Conservation (phyloP, 2,888 invertebrate species). For the Amaurobius ferox region DNA sequence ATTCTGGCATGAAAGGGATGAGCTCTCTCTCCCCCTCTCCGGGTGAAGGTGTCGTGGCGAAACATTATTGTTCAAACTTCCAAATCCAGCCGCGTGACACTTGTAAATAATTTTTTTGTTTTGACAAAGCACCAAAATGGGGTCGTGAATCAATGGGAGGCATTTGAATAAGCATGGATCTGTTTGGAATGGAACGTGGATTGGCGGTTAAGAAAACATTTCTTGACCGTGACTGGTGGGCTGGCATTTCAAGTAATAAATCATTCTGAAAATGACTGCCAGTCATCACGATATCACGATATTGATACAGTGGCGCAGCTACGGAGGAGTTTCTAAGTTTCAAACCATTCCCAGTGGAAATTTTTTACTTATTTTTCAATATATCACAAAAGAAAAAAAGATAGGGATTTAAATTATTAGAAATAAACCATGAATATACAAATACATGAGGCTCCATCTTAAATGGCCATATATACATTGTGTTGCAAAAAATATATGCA, state of each 20-base stretch:
- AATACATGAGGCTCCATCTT: too few species aligned
- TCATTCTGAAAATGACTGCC: not conserved
- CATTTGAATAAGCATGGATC: not conserved
- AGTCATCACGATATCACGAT: too few species aligned
- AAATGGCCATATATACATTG: too few species aligned
- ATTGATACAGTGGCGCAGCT: too few species aligned
- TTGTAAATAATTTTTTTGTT: not conserved
- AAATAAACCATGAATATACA: too few species aligned
- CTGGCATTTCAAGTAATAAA: not conserved
- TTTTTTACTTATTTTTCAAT: too few species aligned
- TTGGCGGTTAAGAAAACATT: slow-evolving; percentile 1
- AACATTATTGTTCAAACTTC: not conserved
- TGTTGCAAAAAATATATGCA: too few species aligned
- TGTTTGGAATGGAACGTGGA: not conserved
- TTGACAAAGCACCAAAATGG: not conserved
- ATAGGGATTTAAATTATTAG: too few species aligned
- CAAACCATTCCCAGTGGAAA: too few species aligned
- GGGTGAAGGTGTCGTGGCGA: not conserved
- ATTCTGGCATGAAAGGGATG: slow-evolving; percentile 1
- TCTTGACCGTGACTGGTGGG: slow-evolving; percentile 7
- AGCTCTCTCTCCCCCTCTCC: too few species aligned
- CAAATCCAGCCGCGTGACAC: not conserved
- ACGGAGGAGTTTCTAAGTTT: too few species aligned
- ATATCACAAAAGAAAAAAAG: too few species aligned
- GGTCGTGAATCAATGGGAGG: not conserved